These are phyloP conservation scores for Drepana falcataria DNA, from an alignment of 2,888 invertebrate species.

Conservation along the genomic window DNA sequence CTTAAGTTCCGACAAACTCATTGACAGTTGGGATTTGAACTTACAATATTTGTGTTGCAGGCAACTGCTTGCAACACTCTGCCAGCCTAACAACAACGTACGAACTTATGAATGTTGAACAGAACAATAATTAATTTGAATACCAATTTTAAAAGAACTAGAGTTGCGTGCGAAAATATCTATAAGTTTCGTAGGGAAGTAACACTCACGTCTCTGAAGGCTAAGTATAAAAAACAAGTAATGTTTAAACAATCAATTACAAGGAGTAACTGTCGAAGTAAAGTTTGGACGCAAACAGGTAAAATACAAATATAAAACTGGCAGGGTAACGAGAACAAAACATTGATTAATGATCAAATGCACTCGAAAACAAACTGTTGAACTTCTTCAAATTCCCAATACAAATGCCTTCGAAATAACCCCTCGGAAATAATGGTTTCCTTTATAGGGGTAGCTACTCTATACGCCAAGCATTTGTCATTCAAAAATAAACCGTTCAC, in stretches of 20 bases:
- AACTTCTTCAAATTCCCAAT: constrained; percentile 77
- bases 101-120: too few relatives aligned
- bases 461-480: constrained; percentile 22
- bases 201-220: too few relatives aligned
- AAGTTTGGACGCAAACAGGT: constrained; percentile 61
- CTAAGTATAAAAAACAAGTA: constrained; percentile 20
- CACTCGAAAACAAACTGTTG: constrained; percentile 79
- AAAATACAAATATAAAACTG: constrained; percentile 66
- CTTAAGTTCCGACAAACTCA: too few relatives aligned
- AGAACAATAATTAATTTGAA: too few relatives aligned
- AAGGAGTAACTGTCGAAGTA: constrained; percentile 62
- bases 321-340: constrained; percentile 59
- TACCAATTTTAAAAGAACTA: too few relatives aligned
- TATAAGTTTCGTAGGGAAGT: too few relatives aligned
- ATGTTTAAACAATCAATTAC: constrained; percentile 69
- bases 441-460: constrained; percentile 43
- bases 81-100: too few relatives aligned
- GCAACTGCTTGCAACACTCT: too few relatives aligned
- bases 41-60: too few relatives aligned
- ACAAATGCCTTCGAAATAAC: constrained; percentile 72
- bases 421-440: constrained; percentile 77
- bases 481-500: constrained; percentile 15
- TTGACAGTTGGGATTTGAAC: too few relatives aligned
- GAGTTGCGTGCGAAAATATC: too few relatives aligned
- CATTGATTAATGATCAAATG: constrained; percentile 78